Evolutionary conservation across 2,888 invertebrate species (phyloP).

Genomic region (Dinocampus coccinellae): DNA sequence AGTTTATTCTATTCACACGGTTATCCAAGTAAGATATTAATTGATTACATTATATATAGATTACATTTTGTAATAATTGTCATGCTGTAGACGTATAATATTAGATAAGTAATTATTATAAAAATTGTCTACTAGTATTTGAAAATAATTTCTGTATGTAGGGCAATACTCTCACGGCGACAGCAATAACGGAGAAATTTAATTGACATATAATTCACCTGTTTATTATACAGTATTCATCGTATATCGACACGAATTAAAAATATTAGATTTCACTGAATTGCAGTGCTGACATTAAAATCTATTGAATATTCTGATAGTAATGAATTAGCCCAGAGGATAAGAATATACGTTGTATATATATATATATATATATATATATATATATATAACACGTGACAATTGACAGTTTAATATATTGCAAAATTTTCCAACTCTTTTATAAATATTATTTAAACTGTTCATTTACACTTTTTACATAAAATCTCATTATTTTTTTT

Average conservation of each 20-base stretch:
- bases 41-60: slow-evolving; percentile 28
- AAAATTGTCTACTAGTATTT: slow-evolving; percentile 32
- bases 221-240: slow-evolving; percentile 8
- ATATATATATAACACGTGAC: neutral
- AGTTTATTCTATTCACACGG: slow-evolving; percentile 33
- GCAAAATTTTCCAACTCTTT: too few relatives aligned
- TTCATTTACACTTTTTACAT: neutral
- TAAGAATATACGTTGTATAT: neutral
- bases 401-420: neutral
- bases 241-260: neutral
- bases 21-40: slow-evolving; percentile 27
- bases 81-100: slow-evolving; percentile 18
- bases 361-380: too few relatives aligned
- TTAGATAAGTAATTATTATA: slow-evolving; percentile 41
- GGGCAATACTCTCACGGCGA: neutral
- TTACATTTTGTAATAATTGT: neutral
- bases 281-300: neutral
- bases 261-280: neutral
- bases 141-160: slow-evolving; percentile 18
- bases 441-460: neutral
- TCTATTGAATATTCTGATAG: neutral
- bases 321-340: neutral
- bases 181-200: slow-evolving; percentile 46
- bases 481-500: neutral
- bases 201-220: slow-evolving; percentile 56